phyloP scores from a whole-genome alignment of 2,888 invertebrate genomes.

The Nomada lathburiana region DNA sequence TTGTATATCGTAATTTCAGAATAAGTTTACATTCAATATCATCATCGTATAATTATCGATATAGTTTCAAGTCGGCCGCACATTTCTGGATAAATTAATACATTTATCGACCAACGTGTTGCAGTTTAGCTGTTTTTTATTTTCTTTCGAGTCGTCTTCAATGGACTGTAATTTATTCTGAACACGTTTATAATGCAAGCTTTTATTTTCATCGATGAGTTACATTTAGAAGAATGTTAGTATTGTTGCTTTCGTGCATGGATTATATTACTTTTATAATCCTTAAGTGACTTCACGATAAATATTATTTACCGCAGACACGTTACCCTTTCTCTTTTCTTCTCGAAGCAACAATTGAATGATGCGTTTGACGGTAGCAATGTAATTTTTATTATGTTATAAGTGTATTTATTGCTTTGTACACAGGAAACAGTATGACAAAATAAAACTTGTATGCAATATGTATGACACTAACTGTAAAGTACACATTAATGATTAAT shows the following conservation, averaged over 20 bases:
- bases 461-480: slow-evolving; percentile 49
- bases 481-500: slow-evolving; percentile 38
- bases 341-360: slow-evolving; percentile 22
- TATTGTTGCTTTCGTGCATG: slow-evolving; percentile 31
- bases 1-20: slow-evolving; percentile 29
- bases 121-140: neutral
- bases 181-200: slow-evolving; percentile 8
- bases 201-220: slow-evolving; percentile 11
- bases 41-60: slow-evolving; percentile 1
- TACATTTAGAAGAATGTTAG: slow-evolving; percentile 23
- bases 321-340: neutral
- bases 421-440: slow-evolving; percentile 42
- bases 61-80: slow-evolving; percentile 15
- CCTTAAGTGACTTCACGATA: slow-evolving; percentile 26
- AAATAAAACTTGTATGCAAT: slow-evolving; percentile 53
- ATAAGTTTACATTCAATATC: slow-evolving; percentile 34
- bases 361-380: slow-evolving; percentile 29
- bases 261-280: slow-evolving; percentile 26
- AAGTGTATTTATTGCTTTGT: slow-evolving; percentile 61
- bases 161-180: slow-evolving; percentile 30
- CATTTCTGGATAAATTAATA: slow-evolving; percentile 12
- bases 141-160: neutral
- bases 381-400: slow-evolving; percentile 47
- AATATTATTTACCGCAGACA: slow-evolving; percentile 36
- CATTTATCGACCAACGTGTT: neutral